phyloP scores from a whole-genome alignment of 2,888 invertebrate genomes.

The Troilus luridus region DNA sequence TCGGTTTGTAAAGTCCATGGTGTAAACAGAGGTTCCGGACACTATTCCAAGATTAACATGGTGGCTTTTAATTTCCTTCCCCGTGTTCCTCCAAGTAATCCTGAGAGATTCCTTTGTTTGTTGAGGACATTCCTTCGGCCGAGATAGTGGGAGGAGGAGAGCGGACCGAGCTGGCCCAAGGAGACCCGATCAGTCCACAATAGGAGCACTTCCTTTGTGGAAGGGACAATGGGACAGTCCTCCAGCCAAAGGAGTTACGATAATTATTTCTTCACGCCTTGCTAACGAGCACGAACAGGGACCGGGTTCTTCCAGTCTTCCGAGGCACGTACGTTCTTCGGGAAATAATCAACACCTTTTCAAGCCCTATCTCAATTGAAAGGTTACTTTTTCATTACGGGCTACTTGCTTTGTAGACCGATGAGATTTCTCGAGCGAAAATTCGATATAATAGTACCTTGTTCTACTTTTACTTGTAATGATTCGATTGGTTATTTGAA shows the following conservation, averaged over 20 bases:
- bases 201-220: slow-evolving; percentile 1
- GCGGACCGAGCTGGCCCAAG: background rate
- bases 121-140: background rate
- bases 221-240: background rate
- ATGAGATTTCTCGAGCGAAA: background rate
- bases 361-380: background rate
- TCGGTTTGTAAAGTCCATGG: too few species aligned
- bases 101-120: background rate
- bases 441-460: background rate
- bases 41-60: too few species aligned
- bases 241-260: slow-evolving; percentile 24
- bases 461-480: background rate
- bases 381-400: background rate
- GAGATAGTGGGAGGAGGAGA: background rate
- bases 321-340: background rate
- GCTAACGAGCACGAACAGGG: slow-evolving; percentile 32
- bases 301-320: background rate
- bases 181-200: slow-evolving; percentile 31
- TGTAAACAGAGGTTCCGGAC: too few species aligned
- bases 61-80: too few species aligned
- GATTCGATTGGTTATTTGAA: background rate
- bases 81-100: background rate
- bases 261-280: slow-evolving; percentile 37
- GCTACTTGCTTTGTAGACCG: background rate
- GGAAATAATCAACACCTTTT: slow-evolving; percentile 17